Evolutionary conservation across 92 coral and sea anemone genomes (phyloP).

Genomic region (Zoanthus solanderi): DNA sequence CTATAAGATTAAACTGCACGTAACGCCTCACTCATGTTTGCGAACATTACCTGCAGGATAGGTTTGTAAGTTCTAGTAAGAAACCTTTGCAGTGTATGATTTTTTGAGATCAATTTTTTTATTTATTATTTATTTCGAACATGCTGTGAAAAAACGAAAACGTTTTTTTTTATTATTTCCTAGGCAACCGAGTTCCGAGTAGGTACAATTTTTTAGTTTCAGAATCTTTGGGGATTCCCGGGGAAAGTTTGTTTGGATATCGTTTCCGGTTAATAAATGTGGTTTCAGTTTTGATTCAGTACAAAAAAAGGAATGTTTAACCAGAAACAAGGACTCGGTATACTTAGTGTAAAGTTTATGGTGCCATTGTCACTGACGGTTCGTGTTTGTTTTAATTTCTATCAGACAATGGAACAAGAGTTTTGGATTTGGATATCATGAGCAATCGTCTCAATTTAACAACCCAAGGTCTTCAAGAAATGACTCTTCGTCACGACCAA

Average conservation of each 20-base stretch:
- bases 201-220: neutral
- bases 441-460: constrained; percentile 83
- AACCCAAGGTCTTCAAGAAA: constrained; percentile 82
- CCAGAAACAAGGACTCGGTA: neutral
- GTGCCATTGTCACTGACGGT: neutral
- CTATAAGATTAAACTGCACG: too few relatives aligned
- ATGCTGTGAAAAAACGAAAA: too few relatives aligned
- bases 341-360: neutral
- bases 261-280: constrained; percentile 11
- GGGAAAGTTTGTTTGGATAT: neutral
- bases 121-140: too few relatives aligned
- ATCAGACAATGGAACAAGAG: constrained; percentile 55
- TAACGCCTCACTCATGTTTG: too few relatives aligned
- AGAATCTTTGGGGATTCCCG: constrained; percentile 30
- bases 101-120: too few relatives aligned
- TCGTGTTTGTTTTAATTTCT: neutral
- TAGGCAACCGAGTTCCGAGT: too few relatives aligned
- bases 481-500: constrained; percentile 77
- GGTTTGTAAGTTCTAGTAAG: too few relatives aligned
- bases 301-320: neutral
- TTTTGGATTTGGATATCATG: constrained; percentile 79
- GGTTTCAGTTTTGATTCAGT: constrained; percentile 32
- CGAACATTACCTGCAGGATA: too few relatives aligned
- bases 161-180: too few relatives aligned
- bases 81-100: too few relatives aligned